These are phyloP conservation scores for Apaloderma vittatum DNA, from an alignment of 2,113 vertebrate genomes.

Conservation along the genomic window DNA sequence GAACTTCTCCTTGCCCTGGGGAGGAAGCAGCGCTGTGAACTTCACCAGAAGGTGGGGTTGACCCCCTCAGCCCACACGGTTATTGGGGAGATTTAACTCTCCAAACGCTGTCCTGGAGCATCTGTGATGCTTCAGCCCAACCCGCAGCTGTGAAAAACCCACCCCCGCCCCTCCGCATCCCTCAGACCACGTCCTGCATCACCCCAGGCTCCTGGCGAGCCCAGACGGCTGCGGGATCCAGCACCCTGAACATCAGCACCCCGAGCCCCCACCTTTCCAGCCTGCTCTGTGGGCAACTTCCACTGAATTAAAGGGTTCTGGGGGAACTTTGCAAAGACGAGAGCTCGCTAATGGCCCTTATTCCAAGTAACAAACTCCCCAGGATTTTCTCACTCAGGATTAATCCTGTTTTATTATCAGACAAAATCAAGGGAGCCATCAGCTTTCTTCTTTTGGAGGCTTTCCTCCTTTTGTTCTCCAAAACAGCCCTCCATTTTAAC, in stretches of 20 bases:
- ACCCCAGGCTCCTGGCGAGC: background rate
- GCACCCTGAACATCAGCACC: background rate
- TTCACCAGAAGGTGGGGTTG: background rate
- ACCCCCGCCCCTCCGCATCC: accelerated
- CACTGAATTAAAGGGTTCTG: background rate
- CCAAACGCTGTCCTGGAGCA: background rate
- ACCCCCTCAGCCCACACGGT: accelerated
- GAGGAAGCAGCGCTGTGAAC: background rate
- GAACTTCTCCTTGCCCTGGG: slow-evolving; percentile 93
- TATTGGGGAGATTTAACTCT: background rate
- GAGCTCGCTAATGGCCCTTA: background rate
- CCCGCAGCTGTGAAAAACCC: background rate
- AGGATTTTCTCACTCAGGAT: background rate
- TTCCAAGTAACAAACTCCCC: background rate
- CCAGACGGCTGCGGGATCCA: accelerated
- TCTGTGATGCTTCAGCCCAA: accelerated
- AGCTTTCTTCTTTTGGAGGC: background rate
- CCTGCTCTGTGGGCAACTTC: background rate
- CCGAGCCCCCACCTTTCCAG: background rate
- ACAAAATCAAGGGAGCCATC: background rate
- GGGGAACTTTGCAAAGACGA: background rate
- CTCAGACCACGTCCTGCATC: background rate
- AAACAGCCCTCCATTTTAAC: background rate
- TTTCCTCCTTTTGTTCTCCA: background rate
- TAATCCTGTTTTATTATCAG: background rate